These are phyloP conservation scores for Erythrolamprus reginae DNA, from an alignment of 2,113 vertebrate species.

Conservation along the genomic window DNA sequence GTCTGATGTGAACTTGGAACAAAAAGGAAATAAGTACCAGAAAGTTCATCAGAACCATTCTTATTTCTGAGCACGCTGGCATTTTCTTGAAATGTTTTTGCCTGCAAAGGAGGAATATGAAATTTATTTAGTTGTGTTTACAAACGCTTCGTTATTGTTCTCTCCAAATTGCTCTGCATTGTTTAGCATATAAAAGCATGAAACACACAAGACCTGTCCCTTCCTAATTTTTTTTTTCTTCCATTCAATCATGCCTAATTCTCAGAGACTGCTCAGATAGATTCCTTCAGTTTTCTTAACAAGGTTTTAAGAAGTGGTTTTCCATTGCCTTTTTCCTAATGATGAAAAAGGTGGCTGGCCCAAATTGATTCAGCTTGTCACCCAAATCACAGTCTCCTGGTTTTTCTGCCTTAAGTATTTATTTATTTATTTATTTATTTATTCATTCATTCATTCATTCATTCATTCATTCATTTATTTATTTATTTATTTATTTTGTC, in stretches of 20 bases:
- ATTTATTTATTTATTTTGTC: too few relatives aligned
- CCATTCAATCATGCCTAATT: too few relatives aligned
- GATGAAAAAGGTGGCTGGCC: too few relatives aligned
- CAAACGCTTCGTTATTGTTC: not conserved
- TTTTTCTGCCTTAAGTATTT: not conserved
- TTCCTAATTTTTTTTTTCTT: not conserved
- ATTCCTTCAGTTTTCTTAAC: too few relatives aligned
- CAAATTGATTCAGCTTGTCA: not conserved
- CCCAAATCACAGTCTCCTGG: not conserved
- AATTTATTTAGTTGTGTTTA: not conserved
- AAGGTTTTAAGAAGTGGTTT: too few relatives aligned
- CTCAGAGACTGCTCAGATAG: too few relatives aligned
- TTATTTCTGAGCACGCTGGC: not conserved
- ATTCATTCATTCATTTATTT: too few relatives aligned
- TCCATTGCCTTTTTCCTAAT: too few relatives aligned
- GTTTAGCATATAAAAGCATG: not conserved
- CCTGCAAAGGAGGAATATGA: not conserved
- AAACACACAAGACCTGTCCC: not conserved
- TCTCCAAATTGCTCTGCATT: not conserved
- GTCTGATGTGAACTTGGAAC: not conserved
- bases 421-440: too few relatives aligned
- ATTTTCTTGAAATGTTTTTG: not conserved
- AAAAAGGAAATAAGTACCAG: not conserved
- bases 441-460: too few relatives aligned
- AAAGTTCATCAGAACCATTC: not conserved